A percentile compares a stretch with the other conserved stretches of the same genome.
Evolutionary conservation across 1,140 invertebrate genomes (phyloP).

Genomic region (Dendroctonus valens): DNA sequence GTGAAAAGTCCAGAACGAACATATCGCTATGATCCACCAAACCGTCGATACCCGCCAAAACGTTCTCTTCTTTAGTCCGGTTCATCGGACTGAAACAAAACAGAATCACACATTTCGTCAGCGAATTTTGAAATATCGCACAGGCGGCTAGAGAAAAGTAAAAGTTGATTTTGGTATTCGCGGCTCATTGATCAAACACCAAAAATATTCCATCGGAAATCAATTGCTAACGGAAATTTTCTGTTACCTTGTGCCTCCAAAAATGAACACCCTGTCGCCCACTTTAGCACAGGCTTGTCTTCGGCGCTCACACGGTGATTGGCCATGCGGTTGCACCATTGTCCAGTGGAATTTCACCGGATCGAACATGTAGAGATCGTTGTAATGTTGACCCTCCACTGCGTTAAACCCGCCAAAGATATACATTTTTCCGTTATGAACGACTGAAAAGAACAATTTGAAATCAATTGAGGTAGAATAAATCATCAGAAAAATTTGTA

Average conservation of each 20-base stretch:
- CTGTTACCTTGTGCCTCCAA: conserved; percentile 77
- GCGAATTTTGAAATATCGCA: no score
- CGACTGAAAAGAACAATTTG: conserved; percentile 58
- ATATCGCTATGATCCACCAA: conserved; percentile 76
- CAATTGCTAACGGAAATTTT: no score
- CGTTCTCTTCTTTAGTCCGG: conserved; percentile 24
- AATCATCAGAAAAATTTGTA: no score
- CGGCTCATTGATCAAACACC: no score
- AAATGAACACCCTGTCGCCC: conserved; percentile 71
- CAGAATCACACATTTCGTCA: background rate
- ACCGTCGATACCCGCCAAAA: conserved; percentile 9
- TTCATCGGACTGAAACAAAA: conserved; percentile 39
- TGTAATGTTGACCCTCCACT: conserved; percentile 69
- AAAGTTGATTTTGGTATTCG: no score
- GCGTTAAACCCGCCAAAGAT: conserved; percentile 89
- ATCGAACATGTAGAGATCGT: conserved; percentile 76
- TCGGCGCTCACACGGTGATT: conserved; percentile 66
- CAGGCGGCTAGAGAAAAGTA: no score
- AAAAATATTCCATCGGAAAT: no score
- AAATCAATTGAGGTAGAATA: no score
- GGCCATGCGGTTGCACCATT: conserved; percentile 58
- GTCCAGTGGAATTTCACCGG: conserved; percentile 63
- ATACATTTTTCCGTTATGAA: conserved; percentile 72
- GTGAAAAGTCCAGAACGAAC: conserved; percentile 72
- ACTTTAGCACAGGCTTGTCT: conserved; percentile 77